Percentiles rank a stretch among this genome's conserved stretches.
Conservation (phyloP, 2,888 invertebrate genomes). For the Dromius quadrimaculatus region DNA sequence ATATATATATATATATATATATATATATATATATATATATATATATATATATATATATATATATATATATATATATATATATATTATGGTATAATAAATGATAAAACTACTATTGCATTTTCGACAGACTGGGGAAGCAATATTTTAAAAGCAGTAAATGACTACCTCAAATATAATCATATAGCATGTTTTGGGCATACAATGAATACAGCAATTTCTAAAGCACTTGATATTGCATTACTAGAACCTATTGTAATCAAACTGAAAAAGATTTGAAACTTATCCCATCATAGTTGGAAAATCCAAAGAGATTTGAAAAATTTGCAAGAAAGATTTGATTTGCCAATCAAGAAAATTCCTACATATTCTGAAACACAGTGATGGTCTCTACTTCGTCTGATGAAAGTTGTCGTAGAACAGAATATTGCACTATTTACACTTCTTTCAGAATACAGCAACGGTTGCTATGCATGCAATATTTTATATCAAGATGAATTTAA, state of each 20-base stretch:
- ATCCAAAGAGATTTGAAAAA: slow-evolving; percentile 4
- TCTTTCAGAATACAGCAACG: neutral
- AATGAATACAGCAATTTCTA: neutral
- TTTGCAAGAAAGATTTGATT: neutral
- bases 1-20: no score
- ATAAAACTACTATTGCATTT: no score
- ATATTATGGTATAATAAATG: no score
- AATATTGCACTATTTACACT: neutral
- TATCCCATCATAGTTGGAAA: slow-evolving; percentile 14
- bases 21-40: no score
- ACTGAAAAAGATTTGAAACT: slow-evolving; percentile 12
- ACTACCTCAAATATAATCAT: neutral
- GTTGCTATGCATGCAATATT: no score
- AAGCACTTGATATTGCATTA: neutral
- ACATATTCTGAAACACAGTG: neutral
- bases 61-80: no score
- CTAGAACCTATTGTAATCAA: neutral
- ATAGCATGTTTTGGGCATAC: slow-evolving; percentile 9
- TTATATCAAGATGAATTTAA: slow-evolving; percentile 17
- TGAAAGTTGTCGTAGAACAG: neutral
- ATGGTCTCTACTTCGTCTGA: neutral
- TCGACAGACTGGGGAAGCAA: neutral
- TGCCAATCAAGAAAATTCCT: neutral
- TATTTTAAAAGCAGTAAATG: slow-evolving; percentile 6
- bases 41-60: no score